phyloP scores from a whole-genome alignment of 1,140 invertebrate genomes.

The Formica selysi region DNA sequence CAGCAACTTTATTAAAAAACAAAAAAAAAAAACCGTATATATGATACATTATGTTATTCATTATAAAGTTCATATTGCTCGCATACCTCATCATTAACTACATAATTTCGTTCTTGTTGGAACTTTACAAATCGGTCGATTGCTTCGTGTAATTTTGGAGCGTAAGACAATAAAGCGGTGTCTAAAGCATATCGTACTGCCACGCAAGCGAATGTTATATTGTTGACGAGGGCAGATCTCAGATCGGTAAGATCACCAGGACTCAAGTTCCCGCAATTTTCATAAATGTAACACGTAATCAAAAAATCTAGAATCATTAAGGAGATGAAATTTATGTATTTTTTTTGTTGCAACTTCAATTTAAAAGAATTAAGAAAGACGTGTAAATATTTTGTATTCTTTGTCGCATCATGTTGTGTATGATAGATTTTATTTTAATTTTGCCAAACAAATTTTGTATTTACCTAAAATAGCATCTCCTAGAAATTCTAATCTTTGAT shows the following conservation, averaged over 20 bases:
- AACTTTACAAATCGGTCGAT: conserved; percentile 94
- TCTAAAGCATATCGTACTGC: conserved; percentile 95
- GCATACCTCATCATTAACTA: conserved; percentile 88
- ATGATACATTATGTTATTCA: conserved; percentile 62
- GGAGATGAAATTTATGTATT: conserved; percentile 21
- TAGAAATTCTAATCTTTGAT: conserved; percentile 73
- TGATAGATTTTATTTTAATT: background rate
- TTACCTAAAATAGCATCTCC: conserved; percentile 71
- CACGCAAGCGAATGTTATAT: conserved; percentile 96
- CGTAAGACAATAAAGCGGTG: conserved; percentile 89
- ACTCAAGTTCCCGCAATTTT: conserved; percentile 89
- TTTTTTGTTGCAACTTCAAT: conserved; percentile 80
- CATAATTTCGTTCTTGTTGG: conserved; percentile 90
- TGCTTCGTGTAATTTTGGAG: conserved; percentile 89
- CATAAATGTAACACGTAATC: conserved; percentile 95
- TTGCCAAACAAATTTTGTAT: background rate
- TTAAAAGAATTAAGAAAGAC: background rate
- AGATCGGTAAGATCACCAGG: conserved; percentile 97
- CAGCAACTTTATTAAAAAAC: conserved; percentile 68
- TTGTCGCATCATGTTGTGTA: background rate
- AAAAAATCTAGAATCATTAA: conserved; percentile 91
- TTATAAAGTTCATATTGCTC: conserved; percentile 19
- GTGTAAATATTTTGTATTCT: background rate
- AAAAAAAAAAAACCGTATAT: conserved; percentile 18
- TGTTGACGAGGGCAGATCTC: conserved; percentile 97